A percentile compares a stretch with the other conserved stretches of the same genome.
phyloP scores from a whole-genome alignment of 2,113 vertebrate genomes.

The Hemicordylus capensis region DNA sequence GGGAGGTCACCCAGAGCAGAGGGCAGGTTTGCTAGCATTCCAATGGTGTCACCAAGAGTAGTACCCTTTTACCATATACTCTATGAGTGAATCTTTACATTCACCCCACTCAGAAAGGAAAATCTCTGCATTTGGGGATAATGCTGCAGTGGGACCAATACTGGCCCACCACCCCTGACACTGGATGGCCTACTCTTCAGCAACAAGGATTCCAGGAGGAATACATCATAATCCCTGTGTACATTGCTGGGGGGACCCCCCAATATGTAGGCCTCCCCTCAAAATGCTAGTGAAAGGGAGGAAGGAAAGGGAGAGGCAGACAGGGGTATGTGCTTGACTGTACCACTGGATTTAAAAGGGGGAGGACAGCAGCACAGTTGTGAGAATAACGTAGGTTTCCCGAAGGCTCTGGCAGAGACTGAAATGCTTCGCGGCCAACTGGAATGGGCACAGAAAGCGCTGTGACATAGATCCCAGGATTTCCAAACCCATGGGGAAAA shows the following conservation, averaged over 20 bases:
- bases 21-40: background rate
- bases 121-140: background rate
- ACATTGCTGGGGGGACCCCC: background rate
- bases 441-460: background rate
- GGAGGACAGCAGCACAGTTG: background rate
- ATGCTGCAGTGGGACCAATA: too few relatives aligned
- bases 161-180: background rate
- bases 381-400: background rate
- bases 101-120: background rate
- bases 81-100: background rate
- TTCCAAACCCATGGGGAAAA: background rate
- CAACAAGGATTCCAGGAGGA: background rate
- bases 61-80: background rate
- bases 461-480: background rate
- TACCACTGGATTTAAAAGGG: background rate
- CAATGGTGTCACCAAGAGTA: too few relatives aligned
- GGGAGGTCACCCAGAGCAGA: background rate
- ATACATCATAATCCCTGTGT: background rate
- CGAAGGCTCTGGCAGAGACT: background rate
- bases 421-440: background rate
- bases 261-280: background rate
- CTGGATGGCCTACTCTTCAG: background rate
- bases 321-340: too few relatives aligned
- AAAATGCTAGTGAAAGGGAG: background rate
- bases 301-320: background rate